phyloP scores from a whole-genome alignment of 1,140 invertebrate species.

The Hirudo medicinalis region DNA sequence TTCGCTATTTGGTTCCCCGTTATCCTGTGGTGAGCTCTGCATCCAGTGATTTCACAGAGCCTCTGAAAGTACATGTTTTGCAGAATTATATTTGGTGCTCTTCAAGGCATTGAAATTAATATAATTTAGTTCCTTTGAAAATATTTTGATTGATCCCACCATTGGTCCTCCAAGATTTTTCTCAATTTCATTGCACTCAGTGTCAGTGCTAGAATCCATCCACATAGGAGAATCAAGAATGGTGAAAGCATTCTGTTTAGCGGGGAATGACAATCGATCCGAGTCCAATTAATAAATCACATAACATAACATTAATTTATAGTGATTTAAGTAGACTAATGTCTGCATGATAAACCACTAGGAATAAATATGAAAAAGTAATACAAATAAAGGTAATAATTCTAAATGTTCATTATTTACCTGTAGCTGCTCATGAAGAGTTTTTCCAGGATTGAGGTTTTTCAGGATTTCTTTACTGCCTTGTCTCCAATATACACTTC shows the following conservation, averaged over 20 bases:
- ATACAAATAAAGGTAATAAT: no score
- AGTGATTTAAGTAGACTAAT: no score
- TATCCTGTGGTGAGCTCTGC: conserved; percentile 80
- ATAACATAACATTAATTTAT: neutral
- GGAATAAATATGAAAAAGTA: neutral
- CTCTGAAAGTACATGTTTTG: conserved; percentile 40
- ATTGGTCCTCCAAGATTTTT: conserved; percentile 57
- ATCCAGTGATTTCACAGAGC: conserved; percentile 75
- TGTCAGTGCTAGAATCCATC: conserved; percentile 83
- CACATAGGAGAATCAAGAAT: conserved; percentile 74
- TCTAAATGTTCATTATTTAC: conserved; percentile 25
- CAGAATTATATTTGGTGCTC: no score
- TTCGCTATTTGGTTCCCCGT: conserved; percentile 85
- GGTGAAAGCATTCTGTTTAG: conserved; percentile 50
- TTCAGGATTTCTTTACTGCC: conserved; percentile 54
- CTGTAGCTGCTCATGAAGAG: conserved; percentile 66
- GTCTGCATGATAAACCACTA: neutral
- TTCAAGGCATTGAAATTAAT: no score
- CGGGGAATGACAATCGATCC: neutral
- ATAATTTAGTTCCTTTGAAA: neutral
- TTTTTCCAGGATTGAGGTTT: conserved; percentile 56
- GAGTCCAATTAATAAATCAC: conserved; percentile 14
- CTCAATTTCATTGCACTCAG: conserved; percentile 66
- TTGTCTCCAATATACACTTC: conserved; percentile 80
- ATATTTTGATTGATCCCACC: conserved; percentile 44